These are phyloP conservation scores for Odontocerum albicorne DNA, from an alignment of 2,888 invertebrate species.

Conservation along the genomic window DNA sequence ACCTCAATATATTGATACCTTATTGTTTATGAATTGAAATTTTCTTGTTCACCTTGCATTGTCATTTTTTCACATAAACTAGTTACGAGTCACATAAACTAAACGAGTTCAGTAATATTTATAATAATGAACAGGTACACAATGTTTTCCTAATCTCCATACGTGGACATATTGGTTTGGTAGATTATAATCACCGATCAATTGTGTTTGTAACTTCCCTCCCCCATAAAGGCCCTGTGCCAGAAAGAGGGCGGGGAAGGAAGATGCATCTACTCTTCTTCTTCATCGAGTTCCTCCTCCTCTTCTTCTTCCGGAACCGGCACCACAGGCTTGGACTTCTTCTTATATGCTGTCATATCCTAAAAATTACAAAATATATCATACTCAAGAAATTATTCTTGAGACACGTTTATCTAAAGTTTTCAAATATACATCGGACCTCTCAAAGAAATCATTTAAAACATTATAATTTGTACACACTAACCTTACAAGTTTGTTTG, in stretches of 20 bases:
- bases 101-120: slow-evolving; percentile 19
- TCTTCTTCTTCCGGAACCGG: slow-evolving; percentile 58
- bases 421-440: no score
- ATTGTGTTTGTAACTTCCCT: background rate
- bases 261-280: slow-evolving; percentile 3
- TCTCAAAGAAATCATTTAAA: no score
- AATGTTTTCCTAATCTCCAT: background rate
- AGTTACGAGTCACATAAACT: slow-evolving; percentile 10
- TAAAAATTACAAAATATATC: slow-evolving; percentile 48
- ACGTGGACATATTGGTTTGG: background rate
- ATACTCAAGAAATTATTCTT: no score
- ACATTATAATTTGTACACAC: no score
- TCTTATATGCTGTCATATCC: slow-evolving; percentile 88
- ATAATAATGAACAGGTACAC: slow-evolving; percentile 2
- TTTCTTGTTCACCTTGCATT: no score
- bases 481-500: no score
- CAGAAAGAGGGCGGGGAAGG: slow-evolving; percentile 4
- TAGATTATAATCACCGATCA: background rate
- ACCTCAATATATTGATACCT: no score
- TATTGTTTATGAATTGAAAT: no score
- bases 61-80: background rate
- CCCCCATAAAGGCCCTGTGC: background rate
- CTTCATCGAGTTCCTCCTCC: slow-evolving; percentile 54
- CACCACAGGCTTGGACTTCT: slow-evolving; percentile 60
- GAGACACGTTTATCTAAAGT: no score